Conservation (phyloP, 2,797 vertebrate species). For the Leuciscus waleckii region DNA sequence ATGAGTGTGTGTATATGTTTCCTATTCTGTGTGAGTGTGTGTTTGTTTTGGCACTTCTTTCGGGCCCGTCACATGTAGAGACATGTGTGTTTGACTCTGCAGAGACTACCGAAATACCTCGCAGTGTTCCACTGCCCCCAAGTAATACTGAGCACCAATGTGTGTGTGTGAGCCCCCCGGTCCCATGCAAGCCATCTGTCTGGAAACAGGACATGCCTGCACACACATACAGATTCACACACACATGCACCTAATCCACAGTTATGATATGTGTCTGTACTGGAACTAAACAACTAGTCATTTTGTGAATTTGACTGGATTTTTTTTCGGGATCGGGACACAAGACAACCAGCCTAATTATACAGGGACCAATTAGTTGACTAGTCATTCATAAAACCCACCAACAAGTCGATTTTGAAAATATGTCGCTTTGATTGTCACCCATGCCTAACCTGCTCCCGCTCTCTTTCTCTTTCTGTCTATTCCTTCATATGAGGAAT, state of each 20-base stretch:
- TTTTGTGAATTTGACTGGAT: background rate
- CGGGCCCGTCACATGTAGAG: slow-evolving; percentile 62
- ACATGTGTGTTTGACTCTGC: slow-evolving; percentile 62
- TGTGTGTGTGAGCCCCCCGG: background rate
- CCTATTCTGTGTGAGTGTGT: slow-evolving; percentile 30
- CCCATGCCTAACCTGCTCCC: slow-evolving; percentile 52
- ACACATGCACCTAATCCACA: background rate
- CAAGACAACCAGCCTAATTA: background rate
- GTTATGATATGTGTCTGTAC: slow-evolving; percentile 26
- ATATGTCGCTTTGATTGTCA: background rate
- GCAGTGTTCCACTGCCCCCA: slow-evolving; percentile 65
- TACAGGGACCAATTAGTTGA: background rate
- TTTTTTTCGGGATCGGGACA: background rate
- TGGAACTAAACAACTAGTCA: slow-evolving; percentile 6
- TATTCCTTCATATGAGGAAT: slow-evolving; percentile 41
- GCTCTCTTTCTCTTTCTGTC: slow-evolving; percentile 46
- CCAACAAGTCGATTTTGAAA: background rate
- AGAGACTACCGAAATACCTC: slow-evolving; percentile 54
- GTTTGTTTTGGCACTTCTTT: slow-evolving; percentile 48
- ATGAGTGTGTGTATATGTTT: slow-evolving; percentile 47
- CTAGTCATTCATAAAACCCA: background rate
- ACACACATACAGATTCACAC: slow-evolving; percentile 8
- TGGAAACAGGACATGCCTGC: slow-evolving; percentile 43
- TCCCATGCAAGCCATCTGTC: slow-evolving; percentile 56
- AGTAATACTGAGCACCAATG: slow-evolving; percentile 55